Evolutionary conservation across 2,113 vertebrate species (phyloP), one percentile per base, ranked within the genome.

Genomic region (Dinomys branickii): DNA sequence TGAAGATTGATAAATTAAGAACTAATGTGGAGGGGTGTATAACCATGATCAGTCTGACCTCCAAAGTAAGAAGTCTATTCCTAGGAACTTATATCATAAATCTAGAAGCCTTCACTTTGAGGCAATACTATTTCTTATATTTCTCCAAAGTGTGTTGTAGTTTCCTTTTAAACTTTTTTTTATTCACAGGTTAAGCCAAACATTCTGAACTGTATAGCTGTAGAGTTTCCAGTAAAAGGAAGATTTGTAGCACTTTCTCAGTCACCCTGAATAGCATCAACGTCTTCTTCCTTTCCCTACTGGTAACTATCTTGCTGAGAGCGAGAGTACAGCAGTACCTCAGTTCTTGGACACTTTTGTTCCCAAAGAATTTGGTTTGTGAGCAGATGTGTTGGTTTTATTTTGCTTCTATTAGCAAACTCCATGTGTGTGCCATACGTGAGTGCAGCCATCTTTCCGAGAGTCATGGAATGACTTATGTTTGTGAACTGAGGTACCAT

Each of bases 61-160:
- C 96, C 47, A 61, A 86, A 73, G 38, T 81, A 80, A 88, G 96
- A 97, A 95, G 67, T 54, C 47, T 75, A 12, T 82, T 85, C 85
- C 26, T 20, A 94, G 58, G 13, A 88, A 63, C 71, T 22, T 41
- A 52, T 67, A 59, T 65, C 84, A 80, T 92, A 88, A 71, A 67
- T 81, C 73, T 80, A 69, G 84, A 87, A 93, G 24, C 52, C 47
- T 44, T 93, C 20, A 33, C 2, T 44, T 50, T 88, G 61, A 58
- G 35, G n/a, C 52, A 82, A 5, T 78, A 41, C 30, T 73, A 38
- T 94, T 91, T 85, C n/a, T 52, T 85, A 41, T 69, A 75, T 30
- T 78, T 54, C 28, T 78, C 82, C 38, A 26, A 63, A 52, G 3
- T 52, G 30, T 87, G 1, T 19, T 41, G 28, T 82, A 30, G 30